Conservation (phyloP, 2,888 invertebrate genomes). For the Acronicta psi region DNA sequence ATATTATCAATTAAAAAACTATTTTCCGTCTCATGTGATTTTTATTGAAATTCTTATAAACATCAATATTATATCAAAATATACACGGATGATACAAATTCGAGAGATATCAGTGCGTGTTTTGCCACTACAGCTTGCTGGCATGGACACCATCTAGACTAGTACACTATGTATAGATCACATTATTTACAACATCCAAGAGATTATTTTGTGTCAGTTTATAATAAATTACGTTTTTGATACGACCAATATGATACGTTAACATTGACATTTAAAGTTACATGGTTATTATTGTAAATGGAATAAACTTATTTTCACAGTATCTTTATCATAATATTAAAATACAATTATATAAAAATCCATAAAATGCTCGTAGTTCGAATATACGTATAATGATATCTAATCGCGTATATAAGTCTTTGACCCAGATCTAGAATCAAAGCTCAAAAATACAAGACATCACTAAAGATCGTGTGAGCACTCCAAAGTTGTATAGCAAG, state of each 20-base stretch:
- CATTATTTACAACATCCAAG: conserved; percentile 50
- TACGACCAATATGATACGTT: conserved; percentile 1
- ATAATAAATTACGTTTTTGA: conserved; percentile 18
- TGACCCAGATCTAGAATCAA: neutral
- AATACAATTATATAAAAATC: conserved; percentile 11
- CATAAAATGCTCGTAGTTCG: conserved; percentile 16
- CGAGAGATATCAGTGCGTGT: conserved; percentile 70
- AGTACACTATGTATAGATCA: conserved; percentile 41
- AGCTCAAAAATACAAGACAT: conserved; percentile 20
- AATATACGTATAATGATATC: too few relatives aligned
- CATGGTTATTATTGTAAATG: conserved; percentile 7
- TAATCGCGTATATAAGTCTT: neutral
- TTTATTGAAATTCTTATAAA: conserved; percentile 69
- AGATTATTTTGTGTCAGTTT: conserved; percentile 21
- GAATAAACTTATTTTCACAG: conserved; percentile 10
- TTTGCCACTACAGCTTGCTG: conserved; percentile 17
- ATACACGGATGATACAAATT: conserved; percentile 73
- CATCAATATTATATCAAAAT: conserved; percentile 69
- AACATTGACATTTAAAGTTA: conserved; percentile 11
- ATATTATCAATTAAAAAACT: conserved; percentile 75
- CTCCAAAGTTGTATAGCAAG: conserved; percentile 34
- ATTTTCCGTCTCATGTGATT: conserved; percentile 70
- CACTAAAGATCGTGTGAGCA: conserved; percentile 23
- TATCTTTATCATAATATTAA: conserved; percentile 8
- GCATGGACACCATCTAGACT: conserved; percentile 35